A percentile compares a stretch with the other conserved stretches of the same genome.
These are phyloP conservation scores for Ranitomeya imitator DNA, from an alignment of 2,113 vertebrate genomes.

Conservation along the genomic window DNA sequence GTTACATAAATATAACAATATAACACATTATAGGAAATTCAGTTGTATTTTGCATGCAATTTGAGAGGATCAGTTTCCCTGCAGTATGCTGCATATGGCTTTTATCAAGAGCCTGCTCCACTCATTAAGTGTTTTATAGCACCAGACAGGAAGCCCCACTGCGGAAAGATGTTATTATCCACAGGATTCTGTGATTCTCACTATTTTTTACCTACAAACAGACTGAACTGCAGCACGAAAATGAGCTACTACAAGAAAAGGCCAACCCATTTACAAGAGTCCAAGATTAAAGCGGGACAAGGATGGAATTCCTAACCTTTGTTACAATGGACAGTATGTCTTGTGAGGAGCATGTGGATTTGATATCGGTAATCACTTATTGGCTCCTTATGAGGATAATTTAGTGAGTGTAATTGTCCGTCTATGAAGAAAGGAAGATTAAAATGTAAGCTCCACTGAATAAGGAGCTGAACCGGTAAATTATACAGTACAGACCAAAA, in stretches of 20 bases:
- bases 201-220: not conserved
- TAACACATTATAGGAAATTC: not conserved
- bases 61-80: not conserved
- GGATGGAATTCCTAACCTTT: not conserved
- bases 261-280: too few species aligned
- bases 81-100: conserved; percentile 2
- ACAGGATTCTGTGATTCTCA: too few species aligned
- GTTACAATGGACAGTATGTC: not conserved
- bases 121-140: conserved; percentile 4
- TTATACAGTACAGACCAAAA: too few species aligned
- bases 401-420: not conserved
- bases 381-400: not conserved
- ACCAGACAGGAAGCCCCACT: conserved; percentile 12
- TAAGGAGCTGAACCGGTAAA: not conserved
- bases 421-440: not conserved
- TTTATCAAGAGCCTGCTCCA: not conserved
- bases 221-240: not conserved
- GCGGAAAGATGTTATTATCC: conserved; percentile 7
- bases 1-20: not conserved
- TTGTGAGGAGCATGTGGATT: not conserved
- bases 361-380: not conserved
- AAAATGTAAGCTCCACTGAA: not conserved
- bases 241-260: not conserved
- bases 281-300: not conserved
- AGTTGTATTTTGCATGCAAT: not conserved